A percentile compares a stretch with the other conserved stretches of the same genome.
These are phyloP conservation scores for Drosophila eohydei DNA, from an alignment of 2,888 invertebrate genomes.

Conservation along the genomic window DNA sequence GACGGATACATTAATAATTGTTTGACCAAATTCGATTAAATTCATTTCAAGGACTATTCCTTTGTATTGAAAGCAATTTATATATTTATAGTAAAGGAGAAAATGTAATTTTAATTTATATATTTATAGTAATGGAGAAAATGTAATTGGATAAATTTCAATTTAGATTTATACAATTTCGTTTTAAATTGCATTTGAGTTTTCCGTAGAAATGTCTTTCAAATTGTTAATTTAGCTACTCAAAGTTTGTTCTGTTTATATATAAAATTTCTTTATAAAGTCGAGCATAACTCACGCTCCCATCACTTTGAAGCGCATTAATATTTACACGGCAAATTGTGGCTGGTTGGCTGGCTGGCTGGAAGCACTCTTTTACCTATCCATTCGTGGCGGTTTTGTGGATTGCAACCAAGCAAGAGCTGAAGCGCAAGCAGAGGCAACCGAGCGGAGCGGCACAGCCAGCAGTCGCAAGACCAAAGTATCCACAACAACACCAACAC, in stretches of 20 bases:
- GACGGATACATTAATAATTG: no score
- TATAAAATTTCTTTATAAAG: not conserved
- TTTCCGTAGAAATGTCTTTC: not conserved
- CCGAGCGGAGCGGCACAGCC: constrained; percentile 12
- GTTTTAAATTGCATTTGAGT: no score
- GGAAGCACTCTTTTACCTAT: constrained; percentile 36
- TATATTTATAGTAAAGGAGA: no score
- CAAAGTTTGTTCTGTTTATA: not conserved
- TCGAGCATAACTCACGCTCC: constrained; percentile 14
- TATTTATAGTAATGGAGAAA: no score
- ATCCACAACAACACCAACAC: constrained; percentile 6
- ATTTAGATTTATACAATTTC: no score
- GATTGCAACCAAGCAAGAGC: constrained; percentile 46
- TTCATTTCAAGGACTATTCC: no score
- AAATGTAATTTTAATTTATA: no score
- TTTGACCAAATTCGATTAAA: no score
- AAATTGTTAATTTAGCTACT: not conserved
- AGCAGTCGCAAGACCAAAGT: constrained; percentile 16
- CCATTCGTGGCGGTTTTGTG: constrained; percentile 54
- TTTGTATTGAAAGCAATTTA: no score
- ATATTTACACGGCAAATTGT: constrained; percentile 76
- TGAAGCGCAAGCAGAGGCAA: not conserved
- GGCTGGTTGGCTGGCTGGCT: constrained; percentile 43
- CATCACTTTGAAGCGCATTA: constrained; percentile 59
- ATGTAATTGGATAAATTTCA: no score